Evolutionary conservation across 2,797 vertebrate species (phyloP).

Genomic region (Neosalanx taihuensis): DNA sequence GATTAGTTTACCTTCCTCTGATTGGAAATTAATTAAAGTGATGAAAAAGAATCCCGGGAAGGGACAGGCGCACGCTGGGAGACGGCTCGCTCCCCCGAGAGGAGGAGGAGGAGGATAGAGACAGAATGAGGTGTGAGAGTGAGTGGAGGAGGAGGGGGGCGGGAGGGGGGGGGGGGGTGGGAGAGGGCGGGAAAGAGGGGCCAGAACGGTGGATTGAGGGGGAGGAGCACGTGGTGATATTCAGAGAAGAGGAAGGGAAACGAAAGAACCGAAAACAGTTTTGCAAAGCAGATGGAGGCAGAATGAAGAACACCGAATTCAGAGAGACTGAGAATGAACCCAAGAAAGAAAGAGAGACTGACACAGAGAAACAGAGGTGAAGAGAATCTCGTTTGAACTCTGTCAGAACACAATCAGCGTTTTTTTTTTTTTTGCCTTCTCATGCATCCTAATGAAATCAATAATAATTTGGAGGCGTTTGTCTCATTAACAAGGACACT

Average conservation of each 20-base stretch:
- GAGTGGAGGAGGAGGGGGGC: neutral
- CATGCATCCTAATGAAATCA: constrained; percentile 26
- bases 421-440: constrained; percentile 47
- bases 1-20: constrained; percentile 83
- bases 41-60: constrained; percentile 53
- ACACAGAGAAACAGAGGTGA: neutral
- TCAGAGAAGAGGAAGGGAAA: too few relatives aligned
- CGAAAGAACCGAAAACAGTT: too few relatives aligned
- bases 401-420: constrained; percentile 77
- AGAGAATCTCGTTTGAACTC: constrained; percentile 46
- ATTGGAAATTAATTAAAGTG: constrained; percentile 82
- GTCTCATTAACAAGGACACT: neutral
- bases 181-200: constrained; percentile 39
- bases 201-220: neutral
- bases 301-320: neutral
- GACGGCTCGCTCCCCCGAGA: constrained; percentile 52
- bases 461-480: constrained; percentile 18
- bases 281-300: neutral
- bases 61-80: constrained; percentile 43
- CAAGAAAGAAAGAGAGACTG: neutral
- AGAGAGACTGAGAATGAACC: too few relatives aligned
- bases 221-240: too few relatives aligned
- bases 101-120: constrained; percentile 9
- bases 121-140: neutral
- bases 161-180: constrained; percentile 18